Conservation (phyloP, 92 coral and sea anemone genomes). For the Porites cylindrica region DNA sequence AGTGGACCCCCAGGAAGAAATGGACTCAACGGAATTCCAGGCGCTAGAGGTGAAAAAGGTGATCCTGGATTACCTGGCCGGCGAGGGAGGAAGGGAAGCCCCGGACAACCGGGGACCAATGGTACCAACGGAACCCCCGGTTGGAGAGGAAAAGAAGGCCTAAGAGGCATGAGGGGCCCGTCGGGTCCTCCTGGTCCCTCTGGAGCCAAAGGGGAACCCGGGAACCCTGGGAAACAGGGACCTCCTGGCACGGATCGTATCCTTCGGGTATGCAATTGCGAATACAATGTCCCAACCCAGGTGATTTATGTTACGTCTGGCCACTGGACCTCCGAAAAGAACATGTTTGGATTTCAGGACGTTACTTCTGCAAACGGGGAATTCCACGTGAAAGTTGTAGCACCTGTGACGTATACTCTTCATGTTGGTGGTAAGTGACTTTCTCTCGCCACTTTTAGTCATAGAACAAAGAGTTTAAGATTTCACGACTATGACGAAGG, state of each 20-base stretch:
- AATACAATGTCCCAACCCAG: constrained; percentile 80
- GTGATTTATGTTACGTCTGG: constrained; percentile 80
- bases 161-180: constrained; percentile 83
- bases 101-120: constrained; percentile 76
- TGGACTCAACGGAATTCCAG: constrained; percentile 87
- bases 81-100: constrained; percentile 75
- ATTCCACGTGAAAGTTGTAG: constrained; percentile 72
- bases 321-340: constrained; percentile 79
- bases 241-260: constrained; percentile 76
- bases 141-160: constrained; percentile 88
- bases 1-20: constrained; percentile 92
- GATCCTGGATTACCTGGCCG: constrained; percentile 74
- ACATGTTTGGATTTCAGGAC: constrained; percentile 85
- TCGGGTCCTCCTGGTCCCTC: constrained; percentile 72
- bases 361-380: constrained; percentile 79
- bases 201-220: constrained; percentile 74
- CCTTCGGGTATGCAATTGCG: constrained; percentile 70
- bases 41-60: constrained; percentile 74
- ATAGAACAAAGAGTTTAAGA: no score
- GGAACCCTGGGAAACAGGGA: constrained; percentile 77
- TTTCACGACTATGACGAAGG: no score
- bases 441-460: neutral
- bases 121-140: constrained; percentile 91
- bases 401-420: constrained; percentile 80
- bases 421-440: constrained; percentile 83